These are phyloP conservation scores for Sinelater perroti DNA, from an alignment of 2,888 invertebrate species.

Conservation along the genomic window DNA sequence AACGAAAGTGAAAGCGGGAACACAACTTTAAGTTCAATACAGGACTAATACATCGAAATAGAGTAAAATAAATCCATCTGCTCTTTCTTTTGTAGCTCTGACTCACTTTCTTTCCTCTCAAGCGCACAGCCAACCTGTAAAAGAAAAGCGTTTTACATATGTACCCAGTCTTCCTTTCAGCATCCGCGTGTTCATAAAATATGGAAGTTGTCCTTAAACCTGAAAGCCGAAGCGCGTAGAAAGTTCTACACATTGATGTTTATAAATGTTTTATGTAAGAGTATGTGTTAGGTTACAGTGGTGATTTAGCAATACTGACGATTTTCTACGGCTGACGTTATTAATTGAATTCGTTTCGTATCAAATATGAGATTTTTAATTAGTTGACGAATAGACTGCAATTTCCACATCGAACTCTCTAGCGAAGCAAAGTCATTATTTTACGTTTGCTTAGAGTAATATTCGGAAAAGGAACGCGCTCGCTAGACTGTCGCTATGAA, in stretches of 20 bases:
- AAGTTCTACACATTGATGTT: conserved; percentile 35
- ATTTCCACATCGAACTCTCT: conserved; percentile 4
- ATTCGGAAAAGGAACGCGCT: neutral
- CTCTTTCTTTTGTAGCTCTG: conserved; percentile 14
- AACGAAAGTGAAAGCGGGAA: conserved; percentile 33
- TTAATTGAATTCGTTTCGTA: conserved; percentile 18
- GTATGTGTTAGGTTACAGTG: conserved; percentile 35
- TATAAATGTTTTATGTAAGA: conserved; percentile 37
- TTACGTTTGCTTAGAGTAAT: too few species aligned
- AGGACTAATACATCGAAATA: conserved; percentile 40
- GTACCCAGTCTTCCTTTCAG: conserved; percentile 33
- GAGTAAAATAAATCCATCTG: conserved; percentile 14
- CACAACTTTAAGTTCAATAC: conserved; percentile 34
- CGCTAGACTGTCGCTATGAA: neutral
- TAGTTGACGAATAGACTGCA: conserved; percentile 11
- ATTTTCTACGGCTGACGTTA: conserved; percentile 24
- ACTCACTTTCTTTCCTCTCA: conserved; percentile 15
- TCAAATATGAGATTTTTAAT: neutral
- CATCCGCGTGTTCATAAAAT: conserved; percentile 31
- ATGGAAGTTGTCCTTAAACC: conserved; percentile 21
- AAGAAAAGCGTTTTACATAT: conserved; percentile 27
- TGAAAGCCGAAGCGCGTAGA: conserved; percentile 24
- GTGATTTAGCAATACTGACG: conserved; percentile 30
- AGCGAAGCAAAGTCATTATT: neutral
- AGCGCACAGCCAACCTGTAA: conserved; percentile 27